phyloP scores from a whole-genome alignment of 2,888 invertebrate species.

The Ramazzottius varieornatus region DNA sequence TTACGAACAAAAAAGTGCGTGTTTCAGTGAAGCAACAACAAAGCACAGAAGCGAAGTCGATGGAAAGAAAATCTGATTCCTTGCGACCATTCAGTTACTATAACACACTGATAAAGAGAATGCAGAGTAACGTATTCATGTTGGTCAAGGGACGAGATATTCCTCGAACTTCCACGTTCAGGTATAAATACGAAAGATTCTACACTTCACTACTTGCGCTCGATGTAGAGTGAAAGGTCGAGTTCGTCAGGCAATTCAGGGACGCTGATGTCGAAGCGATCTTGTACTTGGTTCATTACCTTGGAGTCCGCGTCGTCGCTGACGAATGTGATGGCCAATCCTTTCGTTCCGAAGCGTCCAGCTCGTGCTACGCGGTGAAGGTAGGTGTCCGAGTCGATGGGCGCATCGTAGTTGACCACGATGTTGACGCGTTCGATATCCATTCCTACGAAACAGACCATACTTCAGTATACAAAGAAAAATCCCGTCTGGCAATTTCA shows the following conservation, averaged over 20 bases:
- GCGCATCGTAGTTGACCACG: conserved; percentile 99
- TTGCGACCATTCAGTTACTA: no score
- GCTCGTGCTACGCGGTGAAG: conserved; percentile 56
- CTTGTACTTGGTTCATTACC: conserved; percentile 91
- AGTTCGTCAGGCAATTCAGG: conserved; percentile 95
- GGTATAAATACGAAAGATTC: no score
- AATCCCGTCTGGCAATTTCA: no score
- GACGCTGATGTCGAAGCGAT: conserved; percentile 94
- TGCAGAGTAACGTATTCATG: no score
- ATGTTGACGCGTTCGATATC: conserved; percentile 98
- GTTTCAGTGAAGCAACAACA: no score
- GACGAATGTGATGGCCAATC: conserved; percentile 89
- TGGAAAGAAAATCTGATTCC: no score
- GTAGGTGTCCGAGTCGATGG: conserved; percentile 96
- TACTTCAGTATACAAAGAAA: not conserved
- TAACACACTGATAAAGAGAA: no score
- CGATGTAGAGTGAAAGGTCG: conserved; percentile 72
- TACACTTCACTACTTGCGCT: no score
- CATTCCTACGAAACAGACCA: conserved; percentile 35
- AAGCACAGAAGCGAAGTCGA: no score
- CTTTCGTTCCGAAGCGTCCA: conserved; percentile 96
- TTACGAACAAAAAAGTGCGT: no score
- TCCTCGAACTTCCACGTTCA: no score
- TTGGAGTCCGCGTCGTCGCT: conserved; percentile 93
- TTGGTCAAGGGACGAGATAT: no score